Evolutionary conservation across 1,140 invertebrate species (phyloP).

Genomic region (Lordiphosa mommai): DNA sequence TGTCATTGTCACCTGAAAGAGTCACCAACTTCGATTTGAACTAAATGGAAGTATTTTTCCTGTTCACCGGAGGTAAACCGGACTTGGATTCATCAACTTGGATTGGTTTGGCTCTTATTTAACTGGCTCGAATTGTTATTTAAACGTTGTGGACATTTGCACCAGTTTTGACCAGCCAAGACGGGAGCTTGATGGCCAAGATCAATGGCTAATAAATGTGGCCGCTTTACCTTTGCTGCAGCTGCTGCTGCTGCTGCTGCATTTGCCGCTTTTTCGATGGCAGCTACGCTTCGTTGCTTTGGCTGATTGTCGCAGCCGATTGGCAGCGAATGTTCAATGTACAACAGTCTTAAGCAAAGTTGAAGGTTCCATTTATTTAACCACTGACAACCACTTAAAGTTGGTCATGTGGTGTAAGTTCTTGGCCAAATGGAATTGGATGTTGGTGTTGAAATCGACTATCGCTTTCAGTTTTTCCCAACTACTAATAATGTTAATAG

Average conservation of each 20-base stretch:
- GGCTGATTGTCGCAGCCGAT: constrained; percentile 31
- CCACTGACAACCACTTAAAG: constrained; percentile 15
- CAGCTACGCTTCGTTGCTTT: constrained; percentile 33
- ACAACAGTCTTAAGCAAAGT: constrained; percentile 2
- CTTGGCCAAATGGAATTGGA: neutral
- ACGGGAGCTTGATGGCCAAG: constrained; percentile 40
- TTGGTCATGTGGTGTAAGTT: constrained; percentile 19
- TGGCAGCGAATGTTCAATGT: constrained; percentile 8
- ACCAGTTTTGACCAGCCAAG: constrained; percentile 21
- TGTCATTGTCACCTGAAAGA: constrained; percentile 6
- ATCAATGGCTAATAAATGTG: constrained; percentile 65
- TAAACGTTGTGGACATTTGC: constrained; percentile 25
- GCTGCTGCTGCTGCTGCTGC: constrained; percentile 3
- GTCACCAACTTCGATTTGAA: neutral
- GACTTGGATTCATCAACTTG: constrained; percentile 9
- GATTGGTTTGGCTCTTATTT: constrained; percentile 7
- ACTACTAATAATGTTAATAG: too few species aligned
- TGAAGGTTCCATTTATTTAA: constrained; percentile 36
- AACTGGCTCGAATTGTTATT: constrained; percentile 36
- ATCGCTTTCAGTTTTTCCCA: too few species aligned
- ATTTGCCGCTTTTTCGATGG: constrained; percentile 17
- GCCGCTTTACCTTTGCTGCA: constrained; percentile 23
- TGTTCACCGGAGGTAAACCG: constrained; percentile 22
- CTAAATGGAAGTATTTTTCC: constrained; percentile 5
- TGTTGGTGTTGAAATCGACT: too few species aligned